These are phyloP conservation scores for Caenorhabditis afra DNA, from an alignment of 2,888 invertebrate species.

Conservation along the genomic window DNA sequence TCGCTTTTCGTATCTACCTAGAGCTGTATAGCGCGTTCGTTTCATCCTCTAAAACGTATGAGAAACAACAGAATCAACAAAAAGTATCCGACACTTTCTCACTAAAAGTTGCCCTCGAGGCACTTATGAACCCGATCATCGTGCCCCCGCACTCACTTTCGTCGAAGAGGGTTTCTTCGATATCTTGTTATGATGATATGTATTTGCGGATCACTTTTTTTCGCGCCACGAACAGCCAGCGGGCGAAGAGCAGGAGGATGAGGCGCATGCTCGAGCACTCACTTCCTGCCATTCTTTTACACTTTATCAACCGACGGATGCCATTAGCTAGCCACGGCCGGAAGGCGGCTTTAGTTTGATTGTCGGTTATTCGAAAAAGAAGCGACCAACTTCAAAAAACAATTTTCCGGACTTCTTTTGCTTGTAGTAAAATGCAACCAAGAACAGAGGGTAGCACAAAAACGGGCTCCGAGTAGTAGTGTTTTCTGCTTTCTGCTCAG, in stretches of 20 bases:
- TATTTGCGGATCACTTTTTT: constrained; percentile 57
- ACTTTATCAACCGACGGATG: constrained; percentile 59
- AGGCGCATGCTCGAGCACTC: constrained; percentile 47
- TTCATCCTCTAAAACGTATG: too few relatives aligned
- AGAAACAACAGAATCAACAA: background rate
- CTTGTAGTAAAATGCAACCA: background rate
- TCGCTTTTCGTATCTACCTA: too few relatives aligned
- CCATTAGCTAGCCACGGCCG: constrained; percentile 48
- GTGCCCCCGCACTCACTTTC: background rate
- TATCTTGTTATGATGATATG: constrained; percentile 56
- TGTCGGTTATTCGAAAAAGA: constrained; percentile 32
- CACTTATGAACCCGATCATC: constrained; percentile 37
- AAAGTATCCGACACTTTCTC: constrained; percentile 8
- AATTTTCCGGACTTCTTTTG: background rate
- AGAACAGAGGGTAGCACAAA: background rate
- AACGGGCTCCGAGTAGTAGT: background rate
- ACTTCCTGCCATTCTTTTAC: constrained; percentile 60
- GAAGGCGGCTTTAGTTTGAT: constrained; percentile 42
- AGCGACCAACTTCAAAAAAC: background rate
- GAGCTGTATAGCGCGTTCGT: too few relatives aligned
- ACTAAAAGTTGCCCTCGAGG: constrained; percentile 27
- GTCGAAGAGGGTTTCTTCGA: constrained; percentile 30
- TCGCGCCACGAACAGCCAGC: constrained; percentile 43
- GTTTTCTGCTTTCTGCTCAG: constrained; percentile 50
- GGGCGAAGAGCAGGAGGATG: constrained; percentile 5